Conservation (phyloP, 2,113 vertebrate genomes). For the Myiagra hebetior region DNA sequence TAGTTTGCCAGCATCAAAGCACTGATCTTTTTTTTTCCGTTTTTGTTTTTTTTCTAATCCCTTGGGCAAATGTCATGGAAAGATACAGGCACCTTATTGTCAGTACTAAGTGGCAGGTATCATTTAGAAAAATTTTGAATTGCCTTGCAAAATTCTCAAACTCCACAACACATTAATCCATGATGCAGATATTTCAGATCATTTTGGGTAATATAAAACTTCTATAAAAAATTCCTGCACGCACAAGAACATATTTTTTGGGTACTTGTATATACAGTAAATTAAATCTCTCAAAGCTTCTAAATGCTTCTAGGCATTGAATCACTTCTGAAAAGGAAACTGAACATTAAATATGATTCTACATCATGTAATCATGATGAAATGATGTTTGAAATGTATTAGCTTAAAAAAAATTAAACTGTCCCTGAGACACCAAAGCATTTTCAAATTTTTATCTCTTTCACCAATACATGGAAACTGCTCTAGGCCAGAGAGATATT, state of each 20-base stretch:
- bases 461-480: not conserved
- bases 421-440: not conserved
- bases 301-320: not conserved
- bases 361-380: not conserved
- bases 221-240: not conserved
- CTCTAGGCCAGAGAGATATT: not conserved
- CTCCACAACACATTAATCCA: not conserved
- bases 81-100: not conserved
- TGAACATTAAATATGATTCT: not conserved
- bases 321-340: not conserved
- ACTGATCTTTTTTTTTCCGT: not conserved
- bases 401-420: not conserved
- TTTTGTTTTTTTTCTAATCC: not conserved
- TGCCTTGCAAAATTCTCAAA: not conserved
- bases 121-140: not conserved
- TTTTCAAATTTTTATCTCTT: not conserved
- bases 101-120: not conserved
- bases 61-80: not conserved
- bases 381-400: not conserved
- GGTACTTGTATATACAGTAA: not conserved
- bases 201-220: not conserved
- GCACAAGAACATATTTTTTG: not conserved
- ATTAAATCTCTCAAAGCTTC: not conserved
- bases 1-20: conserved; percentile 7
- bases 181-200: not conserved